Conservation (phyloP, 1,140 invertebrate genomes). For the Ctenoplectra terminalis region DNA sequence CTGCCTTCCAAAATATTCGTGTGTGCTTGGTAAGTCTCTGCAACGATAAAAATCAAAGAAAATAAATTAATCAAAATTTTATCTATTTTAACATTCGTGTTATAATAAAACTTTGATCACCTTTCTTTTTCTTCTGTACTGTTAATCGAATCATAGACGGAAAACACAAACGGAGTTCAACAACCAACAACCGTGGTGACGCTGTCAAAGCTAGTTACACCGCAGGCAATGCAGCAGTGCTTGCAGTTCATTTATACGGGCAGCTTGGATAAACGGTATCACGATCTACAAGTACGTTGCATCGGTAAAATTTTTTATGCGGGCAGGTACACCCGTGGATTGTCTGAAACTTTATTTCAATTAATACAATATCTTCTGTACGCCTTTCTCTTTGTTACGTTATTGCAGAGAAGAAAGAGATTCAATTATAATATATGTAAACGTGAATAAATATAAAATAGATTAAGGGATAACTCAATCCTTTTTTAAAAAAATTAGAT, state of each 20-base stretch:
- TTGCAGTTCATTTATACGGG: constrained; percentile 95
- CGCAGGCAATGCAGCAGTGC: constrained; percentile 92
- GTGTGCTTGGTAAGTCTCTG: constrained; percentile 85
- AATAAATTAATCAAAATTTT: constrained; percentile 38
- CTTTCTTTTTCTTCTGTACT: too few relatives aligned
- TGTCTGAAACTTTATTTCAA: background rate
- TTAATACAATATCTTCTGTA: background rate
- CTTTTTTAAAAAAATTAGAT: background rate
- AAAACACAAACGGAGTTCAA: constrained; percentile 82
- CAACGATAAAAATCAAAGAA: background rate
- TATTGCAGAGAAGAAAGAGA: background rate
- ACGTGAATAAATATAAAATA: too few relatives aligned
- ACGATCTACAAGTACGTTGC: constrained; percentile 88
- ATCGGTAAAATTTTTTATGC: constrained; percentile 54
- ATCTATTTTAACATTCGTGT: too few relatives aligned
- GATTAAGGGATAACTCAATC: background rate
- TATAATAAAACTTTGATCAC: constrained; percentile 7
- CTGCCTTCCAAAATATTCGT: constrained; percentile 91
- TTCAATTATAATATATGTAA: background rate
- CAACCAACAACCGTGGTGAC: constrained; percentile 89
- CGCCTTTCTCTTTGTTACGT: background rate
- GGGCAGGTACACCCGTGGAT: constrained; percentile 21
- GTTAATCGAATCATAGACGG: constrained; percentile 76
- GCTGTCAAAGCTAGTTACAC: constrained; percentile 91
- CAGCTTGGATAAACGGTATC: constrained; percentile 88